Evolutionary conservation across 2,797 vertebrate genomes (phyloP).

Genomic region (Adrianichthys oophorus): DNA sequence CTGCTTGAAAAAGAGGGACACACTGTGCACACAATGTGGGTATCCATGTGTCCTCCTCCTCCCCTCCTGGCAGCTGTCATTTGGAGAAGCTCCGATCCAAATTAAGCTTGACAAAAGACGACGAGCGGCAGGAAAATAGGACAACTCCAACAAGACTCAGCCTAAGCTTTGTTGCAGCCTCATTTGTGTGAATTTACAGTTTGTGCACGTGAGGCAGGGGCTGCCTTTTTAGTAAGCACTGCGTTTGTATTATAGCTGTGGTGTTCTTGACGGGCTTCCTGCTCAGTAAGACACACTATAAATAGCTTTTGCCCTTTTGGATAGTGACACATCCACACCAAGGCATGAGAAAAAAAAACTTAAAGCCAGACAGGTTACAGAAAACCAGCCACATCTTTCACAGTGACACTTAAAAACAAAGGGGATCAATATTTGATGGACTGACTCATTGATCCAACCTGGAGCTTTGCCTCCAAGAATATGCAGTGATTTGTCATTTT

Average conservation of each 20-base stretch:
- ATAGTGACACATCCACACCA: conserved; percentile 54
- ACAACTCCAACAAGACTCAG: conserved; percentile 55
- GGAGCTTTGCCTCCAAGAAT: conserved; percentile 9
- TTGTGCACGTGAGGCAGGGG: conserved; percentile 29
- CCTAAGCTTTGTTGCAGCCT: conserved; percentile 43
- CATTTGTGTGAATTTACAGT: conserved; percentile 12
- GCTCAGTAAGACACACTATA: conserved; percentile 59
- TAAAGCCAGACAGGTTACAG: conserved; percentile 19
- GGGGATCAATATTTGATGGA: conserved; percentile 38
- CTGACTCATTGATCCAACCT: conserved; percentile 36
- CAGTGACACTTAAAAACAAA: conserved; percentile 21
- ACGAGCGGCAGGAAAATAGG: conserved; percentile 61
- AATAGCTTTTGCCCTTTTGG: conserved; percentile 66
- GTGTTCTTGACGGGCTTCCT: conserved; percentile 53
- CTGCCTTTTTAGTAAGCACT: conserved; percentile 49
- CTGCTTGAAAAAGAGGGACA: conserved; percentile 5
- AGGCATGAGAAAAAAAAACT: conserved; percentile 20
- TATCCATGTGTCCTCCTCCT: conserved; percentile 31
- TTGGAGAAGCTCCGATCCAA: conserved; percentile 57
- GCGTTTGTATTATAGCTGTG: conserved; percentile 39
- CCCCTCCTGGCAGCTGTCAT: conserved; percentile 60
- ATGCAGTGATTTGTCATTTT: conserved; percentile 34
- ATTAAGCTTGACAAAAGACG: conserved; percentile 62
- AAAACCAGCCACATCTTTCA: conserved; percentile 40
- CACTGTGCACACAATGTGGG: conserved; percentile 20